Evolutionary conservation across 2,797 vertebrate species (phyloP).

Genomic region (Gymnothorax reevesii): DNA sequence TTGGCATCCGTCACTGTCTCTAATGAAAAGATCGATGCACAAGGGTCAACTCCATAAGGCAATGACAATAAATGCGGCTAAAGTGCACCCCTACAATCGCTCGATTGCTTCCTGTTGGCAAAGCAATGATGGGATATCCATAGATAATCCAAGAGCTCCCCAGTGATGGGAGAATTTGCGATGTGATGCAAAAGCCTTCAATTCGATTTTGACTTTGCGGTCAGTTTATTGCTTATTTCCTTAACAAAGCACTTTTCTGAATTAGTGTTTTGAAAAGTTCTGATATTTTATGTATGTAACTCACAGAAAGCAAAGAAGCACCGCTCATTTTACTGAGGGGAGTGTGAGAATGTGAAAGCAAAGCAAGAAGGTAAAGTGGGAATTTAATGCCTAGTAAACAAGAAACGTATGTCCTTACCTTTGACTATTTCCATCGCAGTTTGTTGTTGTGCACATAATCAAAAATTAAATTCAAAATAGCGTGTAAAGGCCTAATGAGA

Average conservation of each 20-base stretch:
- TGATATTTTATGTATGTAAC: constrained; percentile 32
- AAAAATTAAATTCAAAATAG: no score
- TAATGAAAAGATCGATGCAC: constrained; percentile 50
- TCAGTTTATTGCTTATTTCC: constrained; percentile 10
- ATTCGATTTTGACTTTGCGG: constrained; percentile 39
- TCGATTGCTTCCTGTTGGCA: constrained; percentile 53
- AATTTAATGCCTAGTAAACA: no score
- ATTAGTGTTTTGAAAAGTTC: constrained; percentile 37
- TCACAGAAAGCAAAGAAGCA: constrained; percentile 9
- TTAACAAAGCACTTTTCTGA: constrained; percentile 14
- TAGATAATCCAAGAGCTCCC: constrained; percentile 57
- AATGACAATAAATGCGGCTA: constrained; percentile 60
- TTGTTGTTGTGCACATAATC: no score
- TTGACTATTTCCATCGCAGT: no score
- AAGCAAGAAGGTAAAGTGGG: no score
- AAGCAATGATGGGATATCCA: constrained; percentile 4
- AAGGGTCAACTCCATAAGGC: constrained; percentile 53
- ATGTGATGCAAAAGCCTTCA: constrained; percentile 41
- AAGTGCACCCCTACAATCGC: constrained; percentile 52
- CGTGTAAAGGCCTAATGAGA: constrained; percentile 1
- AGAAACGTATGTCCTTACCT: no score
- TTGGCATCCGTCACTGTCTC: constrained; percentile 45
- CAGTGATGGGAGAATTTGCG: constrained; percentile 59
- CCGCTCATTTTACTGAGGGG: no score
- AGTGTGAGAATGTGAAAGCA: no score